Base-by-base conservation (phyloP, 2,888 invertebrate species). In the Mamestra brassicae region DNA sequence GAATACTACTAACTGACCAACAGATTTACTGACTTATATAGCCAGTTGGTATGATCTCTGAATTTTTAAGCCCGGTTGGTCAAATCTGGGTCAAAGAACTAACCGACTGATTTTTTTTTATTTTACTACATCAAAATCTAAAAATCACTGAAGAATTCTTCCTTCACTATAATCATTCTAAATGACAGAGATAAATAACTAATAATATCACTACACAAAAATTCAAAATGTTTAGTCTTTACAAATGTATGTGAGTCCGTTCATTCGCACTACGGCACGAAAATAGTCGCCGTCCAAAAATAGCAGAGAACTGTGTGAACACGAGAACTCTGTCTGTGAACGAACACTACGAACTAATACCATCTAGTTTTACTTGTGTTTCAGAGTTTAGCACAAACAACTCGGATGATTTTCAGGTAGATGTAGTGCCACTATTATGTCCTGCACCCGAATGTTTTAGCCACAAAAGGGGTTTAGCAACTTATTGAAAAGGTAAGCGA, bases 271-370 rank as follows among this genome's bases (percentile, higher is more conserved):
- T 71, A 47, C 57, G 17, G 26, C n/a, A 74, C 79, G 66, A 75
- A 87, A 85, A 86, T 85, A 86, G 85, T 64, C 76, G 47, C 52
- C 15, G 60, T 34, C 69, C 66, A 2, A 61, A 85, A 86, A 87
- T 86, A 86, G 79, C 55, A 17, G 66, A 47, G 54, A 62, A 71
- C 63, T 74, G 64, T 69, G 83, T 60, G 82, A 78, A 82, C 64
- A 74, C 54, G 71, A 64, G 73, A 78, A 76, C 79, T 72, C n/a
- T 78, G 74, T 74, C 61, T 60, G 66, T 73, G 17, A 26, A 36
- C 50, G 47, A 13, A 47, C 13, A 47, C 47, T 47, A 13, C 47
- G 42, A 74, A 79, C 55, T 66, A 47, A 57, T 65, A 69, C 45
- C 34, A 15, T 42, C 11, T 10, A 58, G 61, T 45, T 58, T 10